Conservation (phyloP, 2,888 invertebrate genomes). For the Prostheceraeus crozeri region DNA sequence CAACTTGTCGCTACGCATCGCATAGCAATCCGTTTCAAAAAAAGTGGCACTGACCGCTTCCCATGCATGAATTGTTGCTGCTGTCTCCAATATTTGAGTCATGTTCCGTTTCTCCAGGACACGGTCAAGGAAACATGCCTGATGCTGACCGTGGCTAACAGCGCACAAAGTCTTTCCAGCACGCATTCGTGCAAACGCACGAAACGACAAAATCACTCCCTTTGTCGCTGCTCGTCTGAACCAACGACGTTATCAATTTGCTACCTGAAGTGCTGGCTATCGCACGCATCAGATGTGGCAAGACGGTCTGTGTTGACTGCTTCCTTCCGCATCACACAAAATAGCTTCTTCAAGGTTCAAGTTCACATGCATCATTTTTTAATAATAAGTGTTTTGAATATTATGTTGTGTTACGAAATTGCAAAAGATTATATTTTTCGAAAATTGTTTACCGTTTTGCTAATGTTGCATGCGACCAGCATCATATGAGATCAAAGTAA, state of each 20-base stretch:
- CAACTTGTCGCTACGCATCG: conserved; percentile 14
- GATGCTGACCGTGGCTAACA: neutral
- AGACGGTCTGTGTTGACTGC: conserved; percentile 7
- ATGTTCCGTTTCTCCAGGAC: neutral
- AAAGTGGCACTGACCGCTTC: conserved; percentile 11
- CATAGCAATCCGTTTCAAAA: conserved; percentile 4
- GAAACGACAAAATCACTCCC: conserved; percentile 13
- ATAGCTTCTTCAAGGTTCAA: no score
- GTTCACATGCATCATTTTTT: no score
- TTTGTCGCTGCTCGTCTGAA: conserved; percentile 1
- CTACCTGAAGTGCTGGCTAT: neutral
- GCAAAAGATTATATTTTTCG: no score
- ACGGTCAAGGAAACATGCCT: conserved; percentile 1
- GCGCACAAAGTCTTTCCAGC: conserved; percentile 13
- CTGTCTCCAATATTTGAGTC: conserved; percentile 6
- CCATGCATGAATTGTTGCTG: conserved; percentile 13
- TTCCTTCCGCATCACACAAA: neutral
- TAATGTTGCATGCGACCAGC: no score
- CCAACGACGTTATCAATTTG: conserved; percentile 14
- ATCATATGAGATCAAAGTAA: no score
- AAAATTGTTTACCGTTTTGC: no score
- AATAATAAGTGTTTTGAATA: no score
- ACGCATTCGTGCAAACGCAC: neutral
- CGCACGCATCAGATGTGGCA: conserved; percentile 21
- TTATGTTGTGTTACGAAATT: no score